A percentile compares a stretch with the other conserved stretches of the same genome.
Conservation (phyloP, 2,113 vertebrate genomes). For the Lota lota region DNA sequence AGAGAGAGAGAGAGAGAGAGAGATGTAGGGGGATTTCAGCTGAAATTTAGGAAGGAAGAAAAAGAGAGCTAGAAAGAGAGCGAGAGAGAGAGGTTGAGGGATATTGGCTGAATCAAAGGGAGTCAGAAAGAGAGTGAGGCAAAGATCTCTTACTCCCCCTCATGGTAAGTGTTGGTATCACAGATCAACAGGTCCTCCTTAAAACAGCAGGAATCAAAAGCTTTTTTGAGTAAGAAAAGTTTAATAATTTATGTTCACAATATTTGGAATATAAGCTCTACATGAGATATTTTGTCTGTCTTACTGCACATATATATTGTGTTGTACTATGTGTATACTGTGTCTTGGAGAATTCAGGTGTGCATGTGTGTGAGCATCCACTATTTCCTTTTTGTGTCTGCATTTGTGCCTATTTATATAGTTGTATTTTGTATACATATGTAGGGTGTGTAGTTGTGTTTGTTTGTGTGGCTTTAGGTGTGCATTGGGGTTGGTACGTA, state of each 20-base stretch:
- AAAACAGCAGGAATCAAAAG: background rate
- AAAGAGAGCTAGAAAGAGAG: too few species aligned
- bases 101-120: background rate
- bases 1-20: too few species aligned
- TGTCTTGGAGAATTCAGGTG: background rate
- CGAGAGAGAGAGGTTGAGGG: too few species aligned
- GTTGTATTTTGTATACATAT: slow-evolving; percentile 11
- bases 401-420: slow-evolving; percentile 6
- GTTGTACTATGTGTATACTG: background rate
- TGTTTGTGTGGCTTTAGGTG: background rate
- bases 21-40: too few species aligned
- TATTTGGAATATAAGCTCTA: too few species aligned
- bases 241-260: background rate
- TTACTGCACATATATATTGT: background rate
- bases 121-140: slow-evolving; percentile 7
- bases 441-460: slow-evolving; percentile 5
- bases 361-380: background rate
- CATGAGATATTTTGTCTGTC: background rate
- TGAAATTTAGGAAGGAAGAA: too few species aligned
- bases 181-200: background rate
- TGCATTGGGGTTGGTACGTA: slow-evolving; percentile 45
- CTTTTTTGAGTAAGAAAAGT: background rate
- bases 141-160: slow-evolving; percentile 65
- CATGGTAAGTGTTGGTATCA: slow-evolving; percentile 49
- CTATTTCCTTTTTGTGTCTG: background rate